phyloP scores from a whole-genome alignment of 35 echinoderm and acorn worm genomes.

The Heliocidaris tuberculata region DNA sequence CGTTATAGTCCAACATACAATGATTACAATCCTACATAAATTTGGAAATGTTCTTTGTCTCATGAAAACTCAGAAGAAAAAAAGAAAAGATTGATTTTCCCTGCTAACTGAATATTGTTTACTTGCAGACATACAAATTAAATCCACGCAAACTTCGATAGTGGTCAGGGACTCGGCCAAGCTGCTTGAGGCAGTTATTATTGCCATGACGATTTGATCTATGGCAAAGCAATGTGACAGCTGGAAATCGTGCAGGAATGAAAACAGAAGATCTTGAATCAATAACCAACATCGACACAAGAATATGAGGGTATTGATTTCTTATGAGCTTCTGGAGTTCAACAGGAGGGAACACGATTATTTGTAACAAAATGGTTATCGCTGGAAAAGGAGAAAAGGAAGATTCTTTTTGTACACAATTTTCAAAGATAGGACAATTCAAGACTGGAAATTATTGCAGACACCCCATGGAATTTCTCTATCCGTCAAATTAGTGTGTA shows the following conservation, averaged over 20 bases:
- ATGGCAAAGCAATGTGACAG: slow-evolving; percentile 1
- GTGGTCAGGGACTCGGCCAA: neutral
- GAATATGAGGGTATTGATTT: slow-evolving; percentile 37
- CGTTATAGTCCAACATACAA: neutral
- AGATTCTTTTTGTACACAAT: too few relatives aligned
- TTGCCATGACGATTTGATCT: neutral
- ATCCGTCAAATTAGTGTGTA: too few relatives aligned
- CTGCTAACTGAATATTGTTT: neutral
- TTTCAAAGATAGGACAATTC: too few relatives aligned
- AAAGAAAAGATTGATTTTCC: neutral
- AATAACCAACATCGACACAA: slow-evolving; percentile 19
- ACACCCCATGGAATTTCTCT: too few relatives aligned
- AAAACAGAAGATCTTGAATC: slow-evolving; percentile 5
- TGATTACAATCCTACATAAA: neutral
- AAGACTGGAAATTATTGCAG: too few relatives aligned
- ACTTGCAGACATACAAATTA: neutral
- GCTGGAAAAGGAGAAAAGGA: neutral
- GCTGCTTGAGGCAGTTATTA: neutral
- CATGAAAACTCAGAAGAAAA: neutral
- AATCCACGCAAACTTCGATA: neutral
- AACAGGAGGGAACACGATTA: neutral
- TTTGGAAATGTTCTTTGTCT: neutral
- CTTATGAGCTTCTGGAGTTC: slow-evolving; percentile 16
- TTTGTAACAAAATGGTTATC: neutral
- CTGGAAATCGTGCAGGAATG: neutral